Evolutionary conservation across 2,888 invertebrate genomes (phyloP), one percentile per base, ranked within the genome.

Genomic region (Pyrocoelia pectoralis): DNA sequence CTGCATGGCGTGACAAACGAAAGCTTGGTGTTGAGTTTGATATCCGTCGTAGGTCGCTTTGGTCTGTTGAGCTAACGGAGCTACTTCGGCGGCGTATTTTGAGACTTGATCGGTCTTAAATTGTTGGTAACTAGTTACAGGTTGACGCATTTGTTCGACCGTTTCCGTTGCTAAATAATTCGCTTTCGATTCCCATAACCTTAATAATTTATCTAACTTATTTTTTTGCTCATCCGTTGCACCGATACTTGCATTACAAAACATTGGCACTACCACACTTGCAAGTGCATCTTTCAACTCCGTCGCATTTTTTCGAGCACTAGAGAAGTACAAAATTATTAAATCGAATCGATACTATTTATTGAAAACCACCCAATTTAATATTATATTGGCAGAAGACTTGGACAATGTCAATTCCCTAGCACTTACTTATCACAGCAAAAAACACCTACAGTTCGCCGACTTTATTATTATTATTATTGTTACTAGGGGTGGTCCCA

Each of bases 231-330:
- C 97, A 62, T 93, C 93, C 13, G 88, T 91, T 38, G 94, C 92
- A 71, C 90, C 90, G 79, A 92, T 87, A 81, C 91, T 90, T 72
- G 97, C 92, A 82, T 94, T 94, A 84, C 97, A 97, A 86, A 97
- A 99, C 92, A 98, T 95, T 74, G 98, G 97, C 77, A 98, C 94
- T 74, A 98, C 97, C 76, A 97, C 95, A 79, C 90, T 90, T 85
- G 97, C 96, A 83, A 99, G 87, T 78, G 94, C 91, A 83, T 92
- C 92, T 84, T 96, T 94, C 81, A 98, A 87, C 80, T 95, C 94
- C 82, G 93, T 92, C 66, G 94, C 93, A 85, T 94, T 95, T 86
- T 98, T 98, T 79, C 98, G 88, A 79, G 95, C 94, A 86, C 98
- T 98, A n/a, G n/a, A n/a, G n/a, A n/a, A n/a, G n/a, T n/a, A n/a